A percentile compares a stretch with the other conserved stretches of the same genome.
Evolutionary conservation across 2,797 vertebrate species (phyloP).

Genomic region (Lepilemur septentrionalis): DNA sequence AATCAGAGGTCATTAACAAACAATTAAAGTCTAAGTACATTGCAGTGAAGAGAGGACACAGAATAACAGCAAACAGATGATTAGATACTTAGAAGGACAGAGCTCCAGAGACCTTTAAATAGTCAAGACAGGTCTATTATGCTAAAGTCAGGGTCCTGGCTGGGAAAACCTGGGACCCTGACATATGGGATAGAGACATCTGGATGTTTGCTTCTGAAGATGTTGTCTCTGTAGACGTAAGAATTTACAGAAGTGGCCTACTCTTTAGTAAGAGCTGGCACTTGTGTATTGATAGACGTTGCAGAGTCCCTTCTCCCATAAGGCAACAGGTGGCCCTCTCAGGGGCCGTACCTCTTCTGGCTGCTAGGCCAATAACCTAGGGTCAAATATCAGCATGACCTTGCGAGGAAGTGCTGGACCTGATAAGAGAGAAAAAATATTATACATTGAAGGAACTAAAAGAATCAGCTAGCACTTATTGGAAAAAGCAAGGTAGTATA

Average conservation of each 20-base stretch:
- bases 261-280: not conserved
- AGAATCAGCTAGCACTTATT: not conserved
- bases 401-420: not conserved
- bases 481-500: not conserved
- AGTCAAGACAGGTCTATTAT: not conserved
- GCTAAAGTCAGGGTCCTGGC: not conserved
- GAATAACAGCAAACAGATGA: not conserved
- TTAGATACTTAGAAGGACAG: not conserved
- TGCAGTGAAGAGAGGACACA: not conserved
- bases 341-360: not conserved
- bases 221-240: not conserved
- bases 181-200: not conserved
- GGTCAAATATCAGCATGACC: not conserved
- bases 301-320: not conserved
- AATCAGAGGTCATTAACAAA: not conserved
- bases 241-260: not conserved
- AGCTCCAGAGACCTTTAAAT: not conserved
- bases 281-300: not conserved
- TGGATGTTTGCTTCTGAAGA: not conserved
- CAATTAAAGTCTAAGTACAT: not conserved
- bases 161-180: not conserved
- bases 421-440: not conserved
- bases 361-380: not conserved
- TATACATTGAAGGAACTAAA: not conserved
- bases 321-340: not conserved